Evolutionary conservation across 2,888 invertebrate genomes (phyloP).

Genomic region (Phengaris alcon): DNA sequence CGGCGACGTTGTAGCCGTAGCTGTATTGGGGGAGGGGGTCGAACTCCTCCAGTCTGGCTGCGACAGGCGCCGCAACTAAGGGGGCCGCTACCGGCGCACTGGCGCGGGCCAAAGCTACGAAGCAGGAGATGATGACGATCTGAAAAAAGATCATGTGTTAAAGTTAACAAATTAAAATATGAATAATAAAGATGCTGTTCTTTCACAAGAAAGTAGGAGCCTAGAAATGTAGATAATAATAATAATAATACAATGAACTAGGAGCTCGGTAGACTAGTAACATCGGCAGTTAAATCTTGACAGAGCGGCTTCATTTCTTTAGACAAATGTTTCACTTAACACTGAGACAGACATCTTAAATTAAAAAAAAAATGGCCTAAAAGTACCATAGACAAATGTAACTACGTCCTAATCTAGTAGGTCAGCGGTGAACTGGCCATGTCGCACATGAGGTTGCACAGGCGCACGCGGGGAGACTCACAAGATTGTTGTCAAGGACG

Average conservation of each 20-base stretch:
- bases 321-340: no score
- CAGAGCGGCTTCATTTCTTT: no score
- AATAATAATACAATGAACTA: no score
- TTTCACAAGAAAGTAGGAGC: no score
- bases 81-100: slow-evolving; percentile 50
- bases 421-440: background rate
- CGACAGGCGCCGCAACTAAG: slow-evolving; percentile 45
- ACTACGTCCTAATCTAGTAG: slow-evolving; percentile 7
- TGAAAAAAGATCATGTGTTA: slow-evolving; percentile 41
- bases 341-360: no score
- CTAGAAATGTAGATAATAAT: no score
- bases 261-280: no score
- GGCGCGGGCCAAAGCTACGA: slow-evolving; percentile 56
- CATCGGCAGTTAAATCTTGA: no score
- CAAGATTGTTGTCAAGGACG: background rate
- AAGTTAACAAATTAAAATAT: no score
- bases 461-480: background rate
- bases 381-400: background rate
- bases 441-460: background rate
- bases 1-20: slow-evolving; percentile 64
- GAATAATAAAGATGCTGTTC: no score
- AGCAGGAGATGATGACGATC: slow-evolving; percentile 59
- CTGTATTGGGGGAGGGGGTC: slow-evolving; percentile 80
- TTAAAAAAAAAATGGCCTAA: no score
- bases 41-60: slow-evolving; percentile 61